Evolutionary conservation across 2,113 vertebrate species (phyloP).

Genomic region (Nyctibius bracteatus): DNA sequence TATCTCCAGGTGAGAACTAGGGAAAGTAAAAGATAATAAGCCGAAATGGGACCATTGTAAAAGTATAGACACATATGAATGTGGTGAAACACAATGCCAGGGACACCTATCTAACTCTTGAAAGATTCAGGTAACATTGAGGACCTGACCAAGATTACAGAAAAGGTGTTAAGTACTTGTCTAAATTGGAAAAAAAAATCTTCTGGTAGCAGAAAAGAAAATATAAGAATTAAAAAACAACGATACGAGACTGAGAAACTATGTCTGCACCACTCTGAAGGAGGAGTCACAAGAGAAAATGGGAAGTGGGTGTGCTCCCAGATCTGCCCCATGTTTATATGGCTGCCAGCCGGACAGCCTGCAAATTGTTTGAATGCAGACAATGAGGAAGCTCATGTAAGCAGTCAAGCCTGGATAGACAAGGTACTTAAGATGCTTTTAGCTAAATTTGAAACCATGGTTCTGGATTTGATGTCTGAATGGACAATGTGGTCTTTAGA

Average conservation of each 20-base stretch:
- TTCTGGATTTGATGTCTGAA: neutral
- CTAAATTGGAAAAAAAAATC: neutral
- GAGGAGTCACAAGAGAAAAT: neutral
- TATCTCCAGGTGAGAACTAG: neutral
- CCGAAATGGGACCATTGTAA: neutral
- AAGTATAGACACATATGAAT: neutral
- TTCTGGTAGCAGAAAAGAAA: neutral
- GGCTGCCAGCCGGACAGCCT: neutral
- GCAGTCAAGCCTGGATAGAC: neutral
- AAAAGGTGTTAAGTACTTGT: neutral
- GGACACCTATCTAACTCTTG: neutral
- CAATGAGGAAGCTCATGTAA: neutral
- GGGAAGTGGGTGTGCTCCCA: neutral
- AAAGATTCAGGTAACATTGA: neutral
- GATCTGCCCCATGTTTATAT: rapidly evolving
- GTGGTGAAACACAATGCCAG: neutral
- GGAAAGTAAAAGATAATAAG: neutral
- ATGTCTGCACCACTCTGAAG: neutral
- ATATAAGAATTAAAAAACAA: neutral
- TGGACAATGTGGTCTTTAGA: neutral
- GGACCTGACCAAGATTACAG: neutral
- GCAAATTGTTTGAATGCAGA: neutral
- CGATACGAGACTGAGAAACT: neutral
- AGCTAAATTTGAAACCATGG: neutral
- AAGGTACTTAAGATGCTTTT: neutral